Evolutionary conservation across 2,797 vertebrate species (phyloP).

Genomic region (Euphonia xanthogaster): DNA sequence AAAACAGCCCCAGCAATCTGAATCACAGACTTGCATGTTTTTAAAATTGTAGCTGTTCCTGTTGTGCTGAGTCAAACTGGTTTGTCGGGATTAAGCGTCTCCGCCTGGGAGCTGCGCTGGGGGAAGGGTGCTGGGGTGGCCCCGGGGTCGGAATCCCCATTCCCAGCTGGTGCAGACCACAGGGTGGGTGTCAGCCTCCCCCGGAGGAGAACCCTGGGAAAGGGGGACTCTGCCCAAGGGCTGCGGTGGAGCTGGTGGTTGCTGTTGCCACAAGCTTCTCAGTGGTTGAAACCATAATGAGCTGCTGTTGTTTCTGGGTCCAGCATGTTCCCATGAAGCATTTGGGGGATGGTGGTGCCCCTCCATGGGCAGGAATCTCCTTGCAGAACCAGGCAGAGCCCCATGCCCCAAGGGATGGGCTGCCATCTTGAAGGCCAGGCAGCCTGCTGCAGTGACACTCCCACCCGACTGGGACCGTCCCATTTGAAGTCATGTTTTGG

Average conservation of each 20-base stretch:
- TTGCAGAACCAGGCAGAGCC: not conserved
- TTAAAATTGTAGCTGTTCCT: slow-evolving; percentile 74
- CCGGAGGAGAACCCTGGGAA: not conserved
- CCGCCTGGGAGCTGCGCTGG: slow-evolving; percentile 39
- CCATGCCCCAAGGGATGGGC: not conserved
- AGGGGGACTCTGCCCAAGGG: not conserved
- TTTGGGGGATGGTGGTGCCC: not conserved
- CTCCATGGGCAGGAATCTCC: not conserved
- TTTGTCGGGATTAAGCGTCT: slow-evolving; percentile 78
- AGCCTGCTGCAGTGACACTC: not conserved
- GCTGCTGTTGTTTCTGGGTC: not conserved
- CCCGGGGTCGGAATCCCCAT: not conserved
- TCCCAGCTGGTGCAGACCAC: not conserved
- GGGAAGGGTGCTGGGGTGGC: slow-evolving; percentile 16
- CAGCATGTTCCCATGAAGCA: not conserved
- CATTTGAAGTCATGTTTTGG: not conserved
- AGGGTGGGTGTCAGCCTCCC: not conserved
- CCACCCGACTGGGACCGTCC: not conserved
- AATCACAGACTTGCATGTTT: slow-evolving; percentile 73
- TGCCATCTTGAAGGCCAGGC: not conserved
- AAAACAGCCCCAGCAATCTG: slow-evolving; percentile 75
- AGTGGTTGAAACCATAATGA: not conserved
- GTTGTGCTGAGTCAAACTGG: slow-evolving; percentile 82
- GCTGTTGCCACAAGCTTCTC: not conserved
- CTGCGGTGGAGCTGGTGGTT: not conserved